Conservation (phyloP, 2,888 invertebrate genomes). For the Cheilosia soror region DNA sequence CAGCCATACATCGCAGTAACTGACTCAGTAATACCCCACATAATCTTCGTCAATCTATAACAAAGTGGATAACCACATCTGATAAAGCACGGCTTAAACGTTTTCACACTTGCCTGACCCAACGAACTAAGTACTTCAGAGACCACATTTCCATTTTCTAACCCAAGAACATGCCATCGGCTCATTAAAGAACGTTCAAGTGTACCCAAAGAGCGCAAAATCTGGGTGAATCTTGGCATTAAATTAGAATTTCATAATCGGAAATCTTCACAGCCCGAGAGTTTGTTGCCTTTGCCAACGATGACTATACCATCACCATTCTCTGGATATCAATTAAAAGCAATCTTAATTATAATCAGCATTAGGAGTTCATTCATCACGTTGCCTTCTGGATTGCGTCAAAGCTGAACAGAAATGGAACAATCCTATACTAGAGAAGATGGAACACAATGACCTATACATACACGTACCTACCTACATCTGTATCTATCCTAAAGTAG, state of each 20-base stretch:
- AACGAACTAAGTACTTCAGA: not conserved
- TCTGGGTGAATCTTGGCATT: slow-evolving; percentile 45
- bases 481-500: not conserved
- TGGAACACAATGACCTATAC: slow-evolving; percentile 4
- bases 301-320: slow-evolving; percentile 7
- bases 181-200: slow-evolving; percentile 32
- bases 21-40: not conserved
- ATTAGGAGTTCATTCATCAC: slow-evolving; percentile 21
- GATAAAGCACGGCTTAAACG: slow-evolving; percentile 16
- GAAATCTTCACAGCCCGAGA: slow-evolving; percentile 47
- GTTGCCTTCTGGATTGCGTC: slow-evolving; percentile 10
- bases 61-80: slow-evolving; percentile 14
- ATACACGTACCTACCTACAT: not conserved
- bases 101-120: slow-evolving; percentile 19
- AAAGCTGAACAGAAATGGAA: slow-evolving; percentile 20
- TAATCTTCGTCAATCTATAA: not conserved
- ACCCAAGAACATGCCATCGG: not conserved
- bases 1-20: not conserved
- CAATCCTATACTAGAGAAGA: slow-evolving; percentile 10
- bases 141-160: not conserved
- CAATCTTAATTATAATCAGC: slow-evolving; percentile 54
- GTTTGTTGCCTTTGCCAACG: not conserved
- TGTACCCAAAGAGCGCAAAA: slow-evolving; percentile 27
- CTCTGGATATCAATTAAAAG: slow-evolving; percentile 37
- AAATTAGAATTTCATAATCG: slow-evolving; percentile 43